These are phyloP conservation scores for Podotricha telesiphe DNA, from an alignment of 2,888 invertebrate genomes.

Conservation along the genomic window DNA sequence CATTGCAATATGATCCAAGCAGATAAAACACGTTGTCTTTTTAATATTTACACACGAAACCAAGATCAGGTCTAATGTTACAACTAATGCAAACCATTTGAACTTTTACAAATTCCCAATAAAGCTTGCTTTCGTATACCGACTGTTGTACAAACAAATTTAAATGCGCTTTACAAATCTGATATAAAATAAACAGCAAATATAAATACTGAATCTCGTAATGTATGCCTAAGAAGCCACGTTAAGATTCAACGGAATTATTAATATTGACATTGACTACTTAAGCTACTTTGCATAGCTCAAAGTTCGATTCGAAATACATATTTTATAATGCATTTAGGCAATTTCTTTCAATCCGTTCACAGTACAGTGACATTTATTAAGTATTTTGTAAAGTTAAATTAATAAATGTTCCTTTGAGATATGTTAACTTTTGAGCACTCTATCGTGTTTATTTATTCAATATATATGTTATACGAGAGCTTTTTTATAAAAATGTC, in stretches of 20 bases:
- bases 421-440: neutral
- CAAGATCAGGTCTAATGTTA: constrained; percentile 23
- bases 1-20: constrained; percentile 43
- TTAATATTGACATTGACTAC: constrained; percentile 38
- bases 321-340: constrained; percentile 25
- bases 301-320: constrained; percentile 18
- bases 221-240: constrained; percentile 50
- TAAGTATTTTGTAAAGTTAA: constrained; percentile 15
- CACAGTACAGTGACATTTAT: constrained; percentile 3
- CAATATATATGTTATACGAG: neutral
- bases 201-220: constrained; percentile 48
- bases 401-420: constrained; percentile 7
- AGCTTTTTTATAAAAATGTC: constrained; percentile 2
- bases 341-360: constrained; percentile 13
- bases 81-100: constrained; percentile 17
- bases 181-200: constrained; percentile 48
- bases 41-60: constrained; percentile 44
- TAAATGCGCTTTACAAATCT: constrained; percentile 34
- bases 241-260: constrained; percentile 41
- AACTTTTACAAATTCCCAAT: neutral
- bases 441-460: constrained; percentile 1
- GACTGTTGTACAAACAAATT: constrained; percentile 20
- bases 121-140: neutral
- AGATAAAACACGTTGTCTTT: constrained; percentile 45
- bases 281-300: constrained; percentile 30